Evolutionary conservation across 2,888 invertebrate species (phyloP).

Genomic region (Lordiphosa fenestrarum): DNA sequence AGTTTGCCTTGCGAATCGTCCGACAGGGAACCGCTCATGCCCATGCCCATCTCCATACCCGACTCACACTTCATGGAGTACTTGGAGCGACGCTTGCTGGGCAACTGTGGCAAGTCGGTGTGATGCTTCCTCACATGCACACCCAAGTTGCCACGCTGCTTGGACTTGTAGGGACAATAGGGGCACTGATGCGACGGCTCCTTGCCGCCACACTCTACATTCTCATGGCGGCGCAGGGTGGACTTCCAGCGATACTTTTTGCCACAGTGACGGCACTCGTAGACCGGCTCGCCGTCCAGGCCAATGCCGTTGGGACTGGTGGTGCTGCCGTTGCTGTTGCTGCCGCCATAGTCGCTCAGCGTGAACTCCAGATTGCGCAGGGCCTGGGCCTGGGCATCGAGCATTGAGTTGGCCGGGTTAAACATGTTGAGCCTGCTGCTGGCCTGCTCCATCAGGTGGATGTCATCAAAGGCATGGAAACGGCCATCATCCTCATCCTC

Average conservation of each 20-base stretch:
- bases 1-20: conserved; percentile 76
- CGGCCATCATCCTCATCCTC: conserved; percentile 79
- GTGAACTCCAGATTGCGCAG: conserved; percentile 77
- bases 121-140: conserved; percentile 90
- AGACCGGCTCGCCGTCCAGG: conserved; percentile 73
- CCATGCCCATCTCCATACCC: conserved; percentile 30
- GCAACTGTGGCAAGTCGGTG: conserved; percentile 77
- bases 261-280: conserved; percentile 87
- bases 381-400: conserved; percentile 75
- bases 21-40: conserved; percentile 50
- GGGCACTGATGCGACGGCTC: conserved; percentile 90
- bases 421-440: conserved; percentile 39
- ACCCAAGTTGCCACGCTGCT: conserved; percentile 89
- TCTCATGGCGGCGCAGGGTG: conserved; percentile 89
- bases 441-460: conserved; percentile 78
- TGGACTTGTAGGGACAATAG: conserved; percentile 88
- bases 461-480: conserved; percentile 79
- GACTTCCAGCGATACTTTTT: conserved; percentile 93
- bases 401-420: conserved; percentile 29
- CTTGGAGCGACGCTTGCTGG: conserved; percentile 77
- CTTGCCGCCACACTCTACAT: conserved; percentile 91
- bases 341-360: conserved; percentile 71
- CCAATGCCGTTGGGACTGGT: conserved; percentile 85
- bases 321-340: conserved; percentile 58
- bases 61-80: conserved; percentile 67